These are phyloP conservation scores for Pluvialis apricaria DNA, from an alignment of 2,113 vertebrate species.

Conservation along the genomic window DNA sequence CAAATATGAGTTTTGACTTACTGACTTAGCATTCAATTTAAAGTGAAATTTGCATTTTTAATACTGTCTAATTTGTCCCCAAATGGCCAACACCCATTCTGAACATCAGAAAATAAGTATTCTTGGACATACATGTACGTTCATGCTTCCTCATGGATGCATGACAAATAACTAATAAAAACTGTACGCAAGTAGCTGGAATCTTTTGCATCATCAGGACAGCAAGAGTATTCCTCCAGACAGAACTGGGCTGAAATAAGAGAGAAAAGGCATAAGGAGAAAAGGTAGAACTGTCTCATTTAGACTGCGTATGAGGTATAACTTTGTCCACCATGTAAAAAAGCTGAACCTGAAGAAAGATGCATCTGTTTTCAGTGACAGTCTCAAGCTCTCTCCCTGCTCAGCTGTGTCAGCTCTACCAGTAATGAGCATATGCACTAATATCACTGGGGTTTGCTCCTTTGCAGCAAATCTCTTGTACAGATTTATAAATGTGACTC, in stretches of 20 bases:
- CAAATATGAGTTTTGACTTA: background rate
- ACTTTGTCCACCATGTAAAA: background rate
- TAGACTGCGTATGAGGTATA: background rate
- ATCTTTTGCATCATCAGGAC: background rate
- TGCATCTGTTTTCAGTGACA: background rate
- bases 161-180: background rate
- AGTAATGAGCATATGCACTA: background rate
- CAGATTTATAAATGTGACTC: background rate
- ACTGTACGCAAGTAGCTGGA: background rate
- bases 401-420: background rate
- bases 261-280: background rate
- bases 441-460: conserved; percentile 1
- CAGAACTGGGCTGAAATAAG: background rate
- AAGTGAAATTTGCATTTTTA: background rate
- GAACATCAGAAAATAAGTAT: background rate
- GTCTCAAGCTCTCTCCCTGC: background rate
- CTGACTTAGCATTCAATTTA: background rate
- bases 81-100: background rate
- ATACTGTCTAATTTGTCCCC: background rate
- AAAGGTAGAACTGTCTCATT: background rate
- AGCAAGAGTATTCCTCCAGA: background rate
- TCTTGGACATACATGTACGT: background rate
- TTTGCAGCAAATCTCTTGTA: background rate
- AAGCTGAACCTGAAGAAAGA: background rate
- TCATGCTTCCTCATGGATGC: background rate